phyloP scores from a whole-genome alignment of 2,113 vertebrate genomes.

The Semnornis frantzii region DNA sequence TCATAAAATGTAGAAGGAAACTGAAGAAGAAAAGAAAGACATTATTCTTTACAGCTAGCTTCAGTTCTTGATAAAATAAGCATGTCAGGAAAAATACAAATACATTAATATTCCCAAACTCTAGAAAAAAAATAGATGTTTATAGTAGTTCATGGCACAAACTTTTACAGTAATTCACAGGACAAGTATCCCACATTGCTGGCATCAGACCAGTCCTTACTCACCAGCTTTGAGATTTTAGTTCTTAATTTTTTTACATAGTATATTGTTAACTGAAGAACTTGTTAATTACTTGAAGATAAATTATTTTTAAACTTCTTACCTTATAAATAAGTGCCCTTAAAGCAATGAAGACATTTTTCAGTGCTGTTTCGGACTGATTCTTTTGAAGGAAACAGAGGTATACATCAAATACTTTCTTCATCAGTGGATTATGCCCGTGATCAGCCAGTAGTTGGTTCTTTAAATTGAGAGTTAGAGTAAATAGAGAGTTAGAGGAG shows the following conservation, averaged over 20 bases:
- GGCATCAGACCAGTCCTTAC: background rate
- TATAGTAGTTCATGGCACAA: background rate
- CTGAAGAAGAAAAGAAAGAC: conserved; percentile 58
- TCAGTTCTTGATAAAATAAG: background rate
- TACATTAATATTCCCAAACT: background rate
- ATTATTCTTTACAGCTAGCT: background rate
- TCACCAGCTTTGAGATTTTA: background rate
- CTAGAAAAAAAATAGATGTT: background rate
- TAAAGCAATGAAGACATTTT: conserved; percentile 93
- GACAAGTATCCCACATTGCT: background rate
- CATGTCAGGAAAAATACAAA: background rate
- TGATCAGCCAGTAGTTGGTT: conserved; percentile 92
- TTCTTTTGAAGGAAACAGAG: conserved; percentile 96
- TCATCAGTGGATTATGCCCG: conserved; percentile 97
- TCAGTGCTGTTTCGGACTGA: conserved; percentile 94
- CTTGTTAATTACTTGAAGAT: background rate
- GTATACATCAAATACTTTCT: conserved; percentile 97
- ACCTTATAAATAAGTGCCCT: conserved; percentile 97
- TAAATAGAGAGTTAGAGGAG: background rate
- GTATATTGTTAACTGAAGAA: background rate
- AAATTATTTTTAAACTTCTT: background rate
- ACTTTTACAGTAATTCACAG: background rate
- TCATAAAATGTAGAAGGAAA: conserved; percentile 97
- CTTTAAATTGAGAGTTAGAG: conserved; percentile 70
- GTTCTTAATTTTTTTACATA: background rate